Conservation (phyloP, 2,113 vertebrate genomes). For the Pardalotus punctatus region DNA sequence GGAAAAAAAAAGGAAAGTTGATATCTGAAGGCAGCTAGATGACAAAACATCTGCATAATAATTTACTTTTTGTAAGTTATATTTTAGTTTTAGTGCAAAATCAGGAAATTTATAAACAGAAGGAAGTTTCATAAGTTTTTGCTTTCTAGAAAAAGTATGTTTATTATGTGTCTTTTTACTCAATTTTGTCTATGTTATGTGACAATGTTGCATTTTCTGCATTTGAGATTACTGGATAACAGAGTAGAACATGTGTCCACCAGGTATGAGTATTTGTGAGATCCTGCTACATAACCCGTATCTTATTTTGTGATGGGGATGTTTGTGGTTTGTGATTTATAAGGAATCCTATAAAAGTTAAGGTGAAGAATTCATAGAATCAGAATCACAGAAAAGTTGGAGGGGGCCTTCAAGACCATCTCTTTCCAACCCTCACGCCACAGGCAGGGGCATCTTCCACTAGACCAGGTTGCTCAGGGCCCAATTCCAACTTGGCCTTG, state of each 20-base stretch:
- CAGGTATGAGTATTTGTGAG: not conserved
- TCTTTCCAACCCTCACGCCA: not conserved
- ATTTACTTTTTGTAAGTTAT: not conserved
- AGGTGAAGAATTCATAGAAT: not conserved
- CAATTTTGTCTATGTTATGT: not conserved
- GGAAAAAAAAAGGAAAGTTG: not conserved
- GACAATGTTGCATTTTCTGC: not conserved
- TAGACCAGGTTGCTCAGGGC: not conserved
- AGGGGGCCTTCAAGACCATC: not conserved
- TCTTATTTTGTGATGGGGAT: not conserved
- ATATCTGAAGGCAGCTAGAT: not conserved
- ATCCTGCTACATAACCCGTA: not conserved
- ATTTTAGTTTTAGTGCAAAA: not conserved
- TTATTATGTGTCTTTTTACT: not conserved
- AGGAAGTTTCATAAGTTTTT: not conserved
- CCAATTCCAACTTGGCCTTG: not conserved
- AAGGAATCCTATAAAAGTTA: not conserved
- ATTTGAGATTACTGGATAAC: not conserved
- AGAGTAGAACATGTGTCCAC: not conserved
- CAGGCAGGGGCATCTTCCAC: fast-evolving
- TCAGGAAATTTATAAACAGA: not conserved
- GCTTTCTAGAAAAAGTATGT: not conserved
- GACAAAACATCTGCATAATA: not conserved
- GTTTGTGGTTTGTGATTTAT: not conserved
- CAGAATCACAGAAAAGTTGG: not conserved